phyloP scores from a whole-genome alignment of 2,888 invertebrate species.

The Bembecia ichneumoniformis region DNA sequence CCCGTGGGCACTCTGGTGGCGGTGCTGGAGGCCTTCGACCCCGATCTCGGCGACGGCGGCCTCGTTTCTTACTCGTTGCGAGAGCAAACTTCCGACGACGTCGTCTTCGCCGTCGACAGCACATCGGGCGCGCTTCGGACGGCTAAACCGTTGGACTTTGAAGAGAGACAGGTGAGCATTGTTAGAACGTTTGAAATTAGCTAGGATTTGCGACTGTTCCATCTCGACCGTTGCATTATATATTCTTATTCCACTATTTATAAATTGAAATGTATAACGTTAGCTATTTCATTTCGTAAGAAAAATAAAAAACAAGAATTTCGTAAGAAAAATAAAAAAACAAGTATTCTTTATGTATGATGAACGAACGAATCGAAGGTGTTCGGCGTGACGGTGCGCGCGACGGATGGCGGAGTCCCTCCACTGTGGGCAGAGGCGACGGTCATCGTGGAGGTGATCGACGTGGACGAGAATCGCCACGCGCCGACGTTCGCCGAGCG shows the following conservation, averaged over 20 bases:
- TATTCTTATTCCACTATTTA: not conserved
- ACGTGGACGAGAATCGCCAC: conserved; percentile 94
- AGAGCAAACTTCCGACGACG: conserved; percentile 76
- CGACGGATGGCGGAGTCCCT: conserved; percentile 88
- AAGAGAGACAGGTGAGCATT: conserved; percentile 79
- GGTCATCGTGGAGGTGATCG: conserved; percentile 88
- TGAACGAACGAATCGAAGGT: conserved; percentile 52
- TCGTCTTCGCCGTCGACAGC: conserved; percentile 86
- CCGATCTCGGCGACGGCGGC: conserved; percentile 88
- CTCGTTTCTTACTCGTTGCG: conserved; percentile 84
- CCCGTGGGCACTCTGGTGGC: conserved; percentile 90
- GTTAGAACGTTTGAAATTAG: no score
- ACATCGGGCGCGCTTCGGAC: conserved; percentile 90
- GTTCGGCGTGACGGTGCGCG: conserved; percentile 88
- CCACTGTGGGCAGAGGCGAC: conserved; percentile 84
- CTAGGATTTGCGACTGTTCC: no score
- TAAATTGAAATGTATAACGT: no score
- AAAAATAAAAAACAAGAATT: not conserved
- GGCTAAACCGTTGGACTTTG: conserved; percentile 85
- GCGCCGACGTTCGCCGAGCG: conserved; percentile 87
- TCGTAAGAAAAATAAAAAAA: not conserved
- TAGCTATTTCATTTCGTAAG: not conserved
- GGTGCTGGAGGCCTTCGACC: conserved; percentile 84
- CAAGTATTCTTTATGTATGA: not conserved
- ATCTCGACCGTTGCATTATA: not conserved